phyloP scores from a whole-genome alignment of 2,888 invertebrate genomes.

The Acleris cristana region DNA sequence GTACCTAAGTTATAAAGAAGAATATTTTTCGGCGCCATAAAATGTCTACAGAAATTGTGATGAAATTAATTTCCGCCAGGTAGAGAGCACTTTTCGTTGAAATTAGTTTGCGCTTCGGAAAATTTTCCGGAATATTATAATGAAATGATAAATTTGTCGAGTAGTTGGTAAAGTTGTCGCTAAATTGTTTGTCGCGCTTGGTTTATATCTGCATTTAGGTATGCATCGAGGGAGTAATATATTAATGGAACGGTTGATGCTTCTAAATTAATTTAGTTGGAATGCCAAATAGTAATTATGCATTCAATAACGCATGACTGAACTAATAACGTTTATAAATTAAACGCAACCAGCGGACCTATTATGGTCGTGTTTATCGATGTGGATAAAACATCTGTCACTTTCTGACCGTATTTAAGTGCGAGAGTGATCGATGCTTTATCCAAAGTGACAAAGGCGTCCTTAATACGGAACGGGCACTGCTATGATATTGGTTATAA shows the following conservation, averaged over 20 bases:
- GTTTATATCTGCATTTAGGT: conserved; percentile 3
- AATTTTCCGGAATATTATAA: conserved; percentile 31
- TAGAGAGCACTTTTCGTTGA: conserved; percentile 30
- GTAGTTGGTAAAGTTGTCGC: conserved; percentile 25
- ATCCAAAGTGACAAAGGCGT: no score
- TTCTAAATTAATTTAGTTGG: background rate
- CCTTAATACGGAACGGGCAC: no score
- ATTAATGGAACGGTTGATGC: background rate
- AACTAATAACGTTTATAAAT: background rate
- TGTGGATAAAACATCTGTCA: no score
- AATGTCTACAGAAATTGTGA: conserved; percentile 21
- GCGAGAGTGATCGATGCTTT: no score
- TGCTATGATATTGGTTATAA: no score
- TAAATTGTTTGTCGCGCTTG: conserved; percentile 12
- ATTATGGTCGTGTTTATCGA: no score
- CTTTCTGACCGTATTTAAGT: no score
- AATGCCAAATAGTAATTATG: background rate
- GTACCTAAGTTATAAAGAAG: background rate
- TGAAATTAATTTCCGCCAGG: conserved; percentile 33
- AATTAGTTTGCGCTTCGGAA: conserved; percentile 27
- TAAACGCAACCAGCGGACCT: no score
- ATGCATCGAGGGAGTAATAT: conserved; percentile 6
- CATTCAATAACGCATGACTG: background rate
- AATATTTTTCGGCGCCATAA: conserved; percentile 19
- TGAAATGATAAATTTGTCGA: conserved; percentile 33